Evolutionary conservation across 2,113 vertebrate species (phyloP).

Genomic region (Centropus bengalensis): DNA sequence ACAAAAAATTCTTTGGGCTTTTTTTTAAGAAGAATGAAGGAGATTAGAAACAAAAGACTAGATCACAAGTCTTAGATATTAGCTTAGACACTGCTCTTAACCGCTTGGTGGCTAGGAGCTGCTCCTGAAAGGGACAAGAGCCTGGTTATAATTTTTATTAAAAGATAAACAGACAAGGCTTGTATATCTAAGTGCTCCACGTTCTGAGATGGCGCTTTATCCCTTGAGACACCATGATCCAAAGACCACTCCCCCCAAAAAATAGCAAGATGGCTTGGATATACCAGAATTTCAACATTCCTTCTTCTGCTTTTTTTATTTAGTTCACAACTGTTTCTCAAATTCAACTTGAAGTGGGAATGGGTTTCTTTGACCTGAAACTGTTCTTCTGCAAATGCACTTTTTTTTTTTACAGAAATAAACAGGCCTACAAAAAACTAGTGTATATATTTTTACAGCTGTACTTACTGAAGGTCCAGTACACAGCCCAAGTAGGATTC

Average conservation of each 20-base stretch:
- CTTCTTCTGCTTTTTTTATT: background rate
- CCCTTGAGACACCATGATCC: background rate
- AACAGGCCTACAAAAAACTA: background rate
- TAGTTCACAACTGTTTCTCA: background rate
- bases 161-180: background rate
- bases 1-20: background rate
- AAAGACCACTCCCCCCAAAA: background rate
- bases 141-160: background rate
- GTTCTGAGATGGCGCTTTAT: background rate
- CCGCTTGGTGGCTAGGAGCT: background rate
- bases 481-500: background rate
- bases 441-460: conserved; percentile 25
- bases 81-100: background rate
- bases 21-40: background rate
- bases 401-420: background rate
- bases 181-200: background rate
- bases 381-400: background rate
- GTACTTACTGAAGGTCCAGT: background rate
- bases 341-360: background rate
- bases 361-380: background rate
- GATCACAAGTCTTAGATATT: background rate
- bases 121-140: background rate
- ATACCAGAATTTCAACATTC: background rate
- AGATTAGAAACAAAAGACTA: background rate
- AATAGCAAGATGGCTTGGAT: background rate